Conservation (phyloP, 2,888 invertebrate species). For the Corythucha ciliata region DNA sequence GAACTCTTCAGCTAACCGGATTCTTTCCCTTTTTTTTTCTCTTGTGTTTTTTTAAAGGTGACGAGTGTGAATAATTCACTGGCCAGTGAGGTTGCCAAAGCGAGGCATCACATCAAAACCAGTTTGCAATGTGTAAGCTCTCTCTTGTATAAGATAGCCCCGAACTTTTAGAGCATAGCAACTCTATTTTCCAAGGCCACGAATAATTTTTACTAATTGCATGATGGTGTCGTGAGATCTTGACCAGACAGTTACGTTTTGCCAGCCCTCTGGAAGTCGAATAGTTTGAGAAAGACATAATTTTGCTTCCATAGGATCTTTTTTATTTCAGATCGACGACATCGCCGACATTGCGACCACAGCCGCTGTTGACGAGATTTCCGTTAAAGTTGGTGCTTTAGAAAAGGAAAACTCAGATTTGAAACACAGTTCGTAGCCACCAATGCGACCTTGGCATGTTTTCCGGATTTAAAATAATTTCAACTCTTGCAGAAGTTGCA, state of each 20-base stretch:
- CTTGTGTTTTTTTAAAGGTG: slow-evolving; percentile 26
- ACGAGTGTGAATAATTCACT: slow-evolving; percentile 45
- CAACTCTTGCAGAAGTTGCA: slow-evolving; percentile 43
- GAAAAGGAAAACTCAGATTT: slow-evolving; percentile 52
- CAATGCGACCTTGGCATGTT: too few relatives aligned
- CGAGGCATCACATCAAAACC: slow-evolving; percentile 68
- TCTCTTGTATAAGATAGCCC: slow-evolving; percentile 22
- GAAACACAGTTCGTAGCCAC: slow-evolving; percentile 33
- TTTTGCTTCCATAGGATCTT: too few relatives aligned
- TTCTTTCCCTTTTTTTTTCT: slow-evolving; percentile 7
- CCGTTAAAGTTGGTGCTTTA: slow-evolving; percentile 47
- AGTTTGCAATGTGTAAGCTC: slow-evolving; percentile 47
- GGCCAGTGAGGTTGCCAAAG: slow-evolving; percentile 77
- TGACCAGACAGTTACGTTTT: too few relatives aligned
- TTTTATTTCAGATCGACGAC: slow-evolving; percentile 53
- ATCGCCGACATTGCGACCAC: slow-evolving; percentile 50
- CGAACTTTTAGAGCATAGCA: too few relatives aligned
- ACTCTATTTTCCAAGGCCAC: too few relatives aligned
- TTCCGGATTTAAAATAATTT: background rate
- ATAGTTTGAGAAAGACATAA: too few relatives aligned
- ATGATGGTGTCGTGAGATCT: too few relatives aligned
- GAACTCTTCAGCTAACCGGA: slow-evolving; percentile 13
- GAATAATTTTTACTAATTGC: too few relatives aligned
- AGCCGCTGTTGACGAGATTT: slow-evolving; percentile 47
- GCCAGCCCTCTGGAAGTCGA: too few relatives aligned